These are phyloP conservation scores for Cynaeus angustus DNA, from an alignment of 2,888 invertebrate genomes.

Conservation along the genomic window DNA sequence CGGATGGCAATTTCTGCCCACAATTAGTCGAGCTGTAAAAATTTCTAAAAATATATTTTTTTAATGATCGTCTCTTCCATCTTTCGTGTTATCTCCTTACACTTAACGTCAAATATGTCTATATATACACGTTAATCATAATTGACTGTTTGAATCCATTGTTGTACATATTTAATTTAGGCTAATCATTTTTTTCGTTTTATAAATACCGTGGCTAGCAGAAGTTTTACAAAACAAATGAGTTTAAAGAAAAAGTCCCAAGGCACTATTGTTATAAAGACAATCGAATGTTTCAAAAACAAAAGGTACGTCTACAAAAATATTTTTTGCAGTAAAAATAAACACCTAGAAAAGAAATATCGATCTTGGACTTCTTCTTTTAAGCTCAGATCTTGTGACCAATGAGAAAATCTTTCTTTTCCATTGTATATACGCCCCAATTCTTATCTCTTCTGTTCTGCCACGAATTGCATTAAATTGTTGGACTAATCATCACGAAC, in stretches of 20 bases:
- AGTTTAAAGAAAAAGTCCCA: too few species aligned
- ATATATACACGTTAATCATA: conserved; percentile 31
- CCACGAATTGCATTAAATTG: conserved; percentile 8
- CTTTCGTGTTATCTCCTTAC: conserved; percentile 10
- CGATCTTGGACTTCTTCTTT: too few species aligned
- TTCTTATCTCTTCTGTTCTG: neutral
- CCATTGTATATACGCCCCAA: neutral
- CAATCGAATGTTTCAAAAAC: too few species aligned
- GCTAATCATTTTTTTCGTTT: conserved; percentile 14
- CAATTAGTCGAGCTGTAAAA: conserved; percentile 18
- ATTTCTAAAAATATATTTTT: conserved; percentile 30
- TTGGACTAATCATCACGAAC: conserved; percentile 26
- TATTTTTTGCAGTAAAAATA: too few species aligned
- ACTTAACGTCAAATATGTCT: conserved; percentile 31
- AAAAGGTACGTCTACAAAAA: too few species aligned
- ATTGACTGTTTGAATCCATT: conserved; percentile 33
- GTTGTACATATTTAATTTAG: conserved; percentile 38
- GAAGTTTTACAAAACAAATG: neutral
- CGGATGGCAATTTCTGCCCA: neutral
- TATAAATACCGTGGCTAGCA: neutral
- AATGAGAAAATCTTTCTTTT: neutral
- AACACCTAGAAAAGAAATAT: too few species aligned
- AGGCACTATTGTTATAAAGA: too few species aligned
- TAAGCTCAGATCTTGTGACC: too few species aligned
- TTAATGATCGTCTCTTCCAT: conserved; percentile 18